These are phyloP conservation scores for Cephus sareptanus DNA, from an alignment of 2,888 invertebrate genomes.

Conservation along the genomic window DNA sequence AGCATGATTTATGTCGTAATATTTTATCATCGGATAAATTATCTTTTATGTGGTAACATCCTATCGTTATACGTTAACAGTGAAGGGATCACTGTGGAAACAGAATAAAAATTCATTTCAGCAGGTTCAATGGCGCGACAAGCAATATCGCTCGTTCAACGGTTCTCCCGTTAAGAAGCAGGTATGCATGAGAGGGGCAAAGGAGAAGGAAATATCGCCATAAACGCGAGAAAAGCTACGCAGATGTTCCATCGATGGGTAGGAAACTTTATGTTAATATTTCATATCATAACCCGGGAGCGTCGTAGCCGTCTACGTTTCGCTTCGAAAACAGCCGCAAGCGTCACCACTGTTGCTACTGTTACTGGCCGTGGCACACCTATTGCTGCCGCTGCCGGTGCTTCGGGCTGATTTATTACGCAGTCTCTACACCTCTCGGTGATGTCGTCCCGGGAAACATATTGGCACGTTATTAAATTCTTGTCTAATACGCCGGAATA, in stretches of 20 bases:
- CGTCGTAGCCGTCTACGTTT: background rate
- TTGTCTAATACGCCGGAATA: constrained; percentile 57
- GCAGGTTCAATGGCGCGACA: background rate
- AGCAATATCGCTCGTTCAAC: background rate
- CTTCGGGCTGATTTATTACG: constrained; percentile 41
- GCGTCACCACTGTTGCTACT: background rate
- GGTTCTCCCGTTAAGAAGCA: background rate
- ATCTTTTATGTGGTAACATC: background rate
- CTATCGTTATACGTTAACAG: no score
- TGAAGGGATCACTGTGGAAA: background rate
- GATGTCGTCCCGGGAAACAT: constrained; percentile 44
- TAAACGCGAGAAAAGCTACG: background rate
- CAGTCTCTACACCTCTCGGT: constrained; percentile 20
- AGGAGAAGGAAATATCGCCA: background rate
- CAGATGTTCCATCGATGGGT: constrained; percentile 1
- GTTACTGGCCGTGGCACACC: background rate
- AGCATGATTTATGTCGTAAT: background rate
- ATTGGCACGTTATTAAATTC: constrained; percentile 61
- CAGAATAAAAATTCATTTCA: background rate
- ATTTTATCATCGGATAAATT: background rate
- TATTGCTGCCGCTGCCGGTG: constrained; percentile 10
- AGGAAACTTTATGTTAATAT: constrained; percentile 4
- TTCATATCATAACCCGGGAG: background rate
- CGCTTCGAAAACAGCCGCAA: background rate
- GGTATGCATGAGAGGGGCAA: background rate